phyloP scores from a whole-genome alignment of 2,113 vertebrate species.

The Pituophis catenifer region DNA sequence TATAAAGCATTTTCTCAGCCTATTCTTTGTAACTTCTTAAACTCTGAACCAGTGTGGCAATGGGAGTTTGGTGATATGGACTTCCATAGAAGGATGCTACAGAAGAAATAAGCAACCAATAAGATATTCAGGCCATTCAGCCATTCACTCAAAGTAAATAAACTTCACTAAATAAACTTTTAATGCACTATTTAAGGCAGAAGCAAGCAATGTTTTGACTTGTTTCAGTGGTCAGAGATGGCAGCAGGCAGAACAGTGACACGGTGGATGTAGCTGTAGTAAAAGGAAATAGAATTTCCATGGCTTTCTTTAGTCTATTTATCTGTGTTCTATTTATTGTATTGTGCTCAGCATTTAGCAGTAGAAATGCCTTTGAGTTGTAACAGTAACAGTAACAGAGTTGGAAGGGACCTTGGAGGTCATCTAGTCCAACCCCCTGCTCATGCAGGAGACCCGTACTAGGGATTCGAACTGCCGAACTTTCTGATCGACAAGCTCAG shows the following conservation, averaged over 20 bases:
- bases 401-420: no score
- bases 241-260: neutral
- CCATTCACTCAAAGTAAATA: neutral
- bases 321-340: neutral
- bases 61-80: neutral
- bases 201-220: neutral
- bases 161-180: no score
- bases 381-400: no score
- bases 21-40: neutral
- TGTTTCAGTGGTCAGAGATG: neutral
- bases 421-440: no score
- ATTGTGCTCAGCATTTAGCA: neutral
- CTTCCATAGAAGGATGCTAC: neutral
- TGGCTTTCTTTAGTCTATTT: neutral
- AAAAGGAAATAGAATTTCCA: neutral
- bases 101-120: neutral
- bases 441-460: no score
- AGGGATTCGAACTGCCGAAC: no score
- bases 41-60: neutral
- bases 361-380: neutral
- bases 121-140: neutral
- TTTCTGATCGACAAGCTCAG: no score
- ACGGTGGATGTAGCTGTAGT: neutral
- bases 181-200: neutral
- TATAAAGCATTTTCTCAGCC: neutral